Conservation (phyloP, 1,140 invertebrate species). For the Magallana ariakensis region DNA sequence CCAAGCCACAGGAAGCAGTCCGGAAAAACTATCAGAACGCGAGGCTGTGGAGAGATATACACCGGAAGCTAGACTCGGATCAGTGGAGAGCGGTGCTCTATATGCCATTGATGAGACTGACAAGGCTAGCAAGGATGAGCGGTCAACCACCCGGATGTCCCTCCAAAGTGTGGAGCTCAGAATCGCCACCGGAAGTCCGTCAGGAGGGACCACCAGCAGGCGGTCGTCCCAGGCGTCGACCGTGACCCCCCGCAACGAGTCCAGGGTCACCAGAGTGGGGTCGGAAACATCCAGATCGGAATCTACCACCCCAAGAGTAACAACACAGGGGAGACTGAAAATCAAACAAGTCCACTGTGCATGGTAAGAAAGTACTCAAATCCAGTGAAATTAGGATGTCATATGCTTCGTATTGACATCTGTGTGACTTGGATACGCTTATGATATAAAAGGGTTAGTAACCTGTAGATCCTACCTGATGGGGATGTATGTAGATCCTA, state of each 20-base stretch:
- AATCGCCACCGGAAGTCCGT: neutral
- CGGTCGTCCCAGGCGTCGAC: neutral
- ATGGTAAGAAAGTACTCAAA: neutral
- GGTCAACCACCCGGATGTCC: neutral
- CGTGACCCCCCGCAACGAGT: neutral
- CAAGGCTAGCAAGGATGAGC: neutral
- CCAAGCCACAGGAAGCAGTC: neutral
- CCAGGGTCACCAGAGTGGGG: neutral
- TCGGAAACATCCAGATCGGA: neutral
- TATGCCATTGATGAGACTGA: neutral
- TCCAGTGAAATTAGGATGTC: too few relatives aligned
- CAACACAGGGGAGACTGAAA: neutral
- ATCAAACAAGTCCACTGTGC: conserved; percentile 20
- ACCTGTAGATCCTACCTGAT: too few relatives aligned
- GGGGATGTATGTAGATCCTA: too few relatives aligned
- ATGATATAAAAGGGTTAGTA: too few relatives aligned
- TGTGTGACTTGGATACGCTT: too few relatives aligned
- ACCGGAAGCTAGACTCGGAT: neutral
- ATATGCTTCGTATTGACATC: too few relatives aligned
- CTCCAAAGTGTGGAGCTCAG: neutral
- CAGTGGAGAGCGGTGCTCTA: neutral
- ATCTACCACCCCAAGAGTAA: neutral
- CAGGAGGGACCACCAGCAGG: neutral
- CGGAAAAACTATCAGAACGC: neutral
- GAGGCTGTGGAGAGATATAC: neutral